Conservation (phyloP, 2,888 invertebrate species). For the Pantelozetes paolii region DNA sequence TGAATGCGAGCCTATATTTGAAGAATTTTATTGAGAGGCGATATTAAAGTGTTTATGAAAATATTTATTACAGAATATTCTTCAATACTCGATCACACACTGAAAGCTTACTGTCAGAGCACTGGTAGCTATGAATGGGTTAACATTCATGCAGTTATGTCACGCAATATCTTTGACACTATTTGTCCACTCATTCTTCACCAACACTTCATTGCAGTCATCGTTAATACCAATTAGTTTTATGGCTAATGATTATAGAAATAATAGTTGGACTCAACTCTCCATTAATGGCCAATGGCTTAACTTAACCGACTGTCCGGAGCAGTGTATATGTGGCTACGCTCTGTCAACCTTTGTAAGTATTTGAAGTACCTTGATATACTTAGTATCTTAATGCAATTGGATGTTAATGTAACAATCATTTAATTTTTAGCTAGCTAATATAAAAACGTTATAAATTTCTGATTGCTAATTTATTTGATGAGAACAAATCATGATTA, state of each 20-base stretch:
- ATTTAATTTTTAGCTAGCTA: too few relatives aligned
- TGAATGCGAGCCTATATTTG: too few relatives aligned
- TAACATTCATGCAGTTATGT: slow-evolving; percentile 31
- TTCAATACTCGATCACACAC: too few relatives aligned
- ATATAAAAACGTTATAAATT: too few relatives aligned
- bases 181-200: slow-evolving; percentile 21
- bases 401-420: too few relatives aligned
- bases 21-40: too few relatives aligned
- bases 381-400: too few relatives aligned
- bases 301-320: not conserved
- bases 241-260: slow-evolving; percentile 30
- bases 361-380: not conserved
- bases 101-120: not conserved
- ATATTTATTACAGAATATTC: too few relatives aligned
- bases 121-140: slow-evolving; percentile 8
- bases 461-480: too few relatives aligned
- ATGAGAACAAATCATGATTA: not conserved
- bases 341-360: slow-evolving; percentile 2
- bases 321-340: not conserved
- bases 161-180: slow-evolving; percentile 32
- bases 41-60: too few relatives aligned
- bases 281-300: not conserved
- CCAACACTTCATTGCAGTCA: slow-evolving; percentile 10
- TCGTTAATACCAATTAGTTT: slow-evolving; percentile 33
- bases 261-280: slow-evolving; percentile 15